A percentile compares a stretch with the other conserved stretches of the same genome.
These are phyloP conservation scores for Sphecodes monilicornis DNA, from an alignment of 2,888 invertebrate genomes.

Conservation along the genomic window DNA sequence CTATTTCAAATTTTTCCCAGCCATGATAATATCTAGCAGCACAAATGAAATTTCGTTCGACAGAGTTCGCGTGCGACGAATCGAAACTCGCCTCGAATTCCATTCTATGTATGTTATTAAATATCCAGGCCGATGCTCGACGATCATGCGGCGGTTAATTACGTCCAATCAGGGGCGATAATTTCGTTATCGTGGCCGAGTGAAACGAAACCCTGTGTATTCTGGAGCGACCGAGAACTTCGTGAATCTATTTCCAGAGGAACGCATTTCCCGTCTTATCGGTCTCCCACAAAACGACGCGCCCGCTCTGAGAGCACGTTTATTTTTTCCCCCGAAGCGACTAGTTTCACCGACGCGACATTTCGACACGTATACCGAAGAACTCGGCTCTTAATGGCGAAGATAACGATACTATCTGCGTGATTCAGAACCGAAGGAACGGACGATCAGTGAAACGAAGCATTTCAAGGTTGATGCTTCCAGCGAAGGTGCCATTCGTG, in stretches of 20 bases:
- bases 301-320: conserved; percentile 1
- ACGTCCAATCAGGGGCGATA: neutral
- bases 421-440: conserved; percentile 70
- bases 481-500: neutral
- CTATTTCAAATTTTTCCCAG: no score
- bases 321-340: conserved; percentile 17
- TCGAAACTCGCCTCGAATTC: neutral
- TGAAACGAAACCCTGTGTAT: neutral
- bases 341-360: neutral
- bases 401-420: conserved; percentile 71
- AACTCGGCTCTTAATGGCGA: conserved; percentile 20
- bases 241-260: neutral
- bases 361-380: neutral
- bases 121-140: neutral
- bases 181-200: conserved; percentile 8
- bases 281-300: conserved; percentile 1
- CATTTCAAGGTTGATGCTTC: conserved; percentile 39
- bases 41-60: neutral
- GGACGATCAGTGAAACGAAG: conserved; percentile 39
- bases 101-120: neutral
- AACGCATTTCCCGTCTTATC: conserved; percentile 30
- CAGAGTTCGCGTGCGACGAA: neutral
- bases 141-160: neutral
- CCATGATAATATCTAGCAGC: no score
- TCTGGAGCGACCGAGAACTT: neutral